These are phyloP conservation scores for Sebastes hopkinsi DNA, from an alignment of 2,797 vertebrate species.

Conservation along the genomic window DNA sequence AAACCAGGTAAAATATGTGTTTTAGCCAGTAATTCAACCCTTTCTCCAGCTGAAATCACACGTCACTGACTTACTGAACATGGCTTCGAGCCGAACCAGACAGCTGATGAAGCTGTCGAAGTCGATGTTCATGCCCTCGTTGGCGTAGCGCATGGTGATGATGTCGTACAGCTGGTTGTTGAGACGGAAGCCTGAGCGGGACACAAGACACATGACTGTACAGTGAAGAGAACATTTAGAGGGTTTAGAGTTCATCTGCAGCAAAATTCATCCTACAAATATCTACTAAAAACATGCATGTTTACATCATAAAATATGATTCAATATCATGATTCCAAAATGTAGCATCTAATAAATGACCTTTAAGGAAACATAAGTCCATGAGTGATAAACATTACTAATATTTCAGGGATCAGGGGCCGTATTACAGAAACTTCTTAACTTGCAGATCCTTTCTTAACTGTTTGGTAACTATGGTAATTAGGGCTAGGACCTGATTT, in stretches of 20 bases:
- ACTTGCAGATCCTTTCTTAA: not conserved
- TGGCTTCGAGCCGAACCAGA: constrained; percentile 95
- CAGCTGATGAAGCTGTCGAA: constrained; percentile 99
- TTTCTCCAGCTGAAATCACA: not conserved
- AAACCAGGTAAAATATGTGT: not conserved
- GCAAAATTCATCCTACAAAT: not conserved
- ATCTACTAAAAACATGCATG: not conserved
- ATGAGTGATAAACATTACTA: not conserved
- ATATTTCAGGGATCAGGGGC: too few species aligned
- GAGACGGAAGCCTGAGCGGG: constrained; percentile 91
- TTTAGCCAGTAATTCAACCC: not conserved
- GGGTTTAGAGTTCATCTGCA: constrained; percentile 53
- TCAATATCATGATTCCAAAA: not conserved
- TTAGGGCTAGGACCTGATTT: too few species aligned
- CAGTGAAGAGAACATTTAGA: constrained; percentile 78
- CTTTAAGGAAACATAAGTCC: not conserved
- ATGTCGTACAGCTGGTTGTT: constrained; percentile 98
- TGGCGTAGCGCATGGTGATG: constrained; percentile 96
- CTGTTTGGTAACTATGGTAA: not conserved
- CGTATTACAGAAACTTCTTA: too few species aligned
- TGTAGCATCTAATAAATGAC: not conserved
- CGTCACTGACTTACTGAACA: constrained; percentile 92
- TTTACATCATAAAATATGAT: not conserved
- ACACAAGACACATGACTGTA: constrained; percentile 84
- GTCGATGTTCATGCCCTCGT: constrained; percentile 96